These are phyloP conservation scores for Lathronympha strigana DNA, from an alignment of 2,888 invertebrate genomes.

Conservation along the genomic window DNA sequence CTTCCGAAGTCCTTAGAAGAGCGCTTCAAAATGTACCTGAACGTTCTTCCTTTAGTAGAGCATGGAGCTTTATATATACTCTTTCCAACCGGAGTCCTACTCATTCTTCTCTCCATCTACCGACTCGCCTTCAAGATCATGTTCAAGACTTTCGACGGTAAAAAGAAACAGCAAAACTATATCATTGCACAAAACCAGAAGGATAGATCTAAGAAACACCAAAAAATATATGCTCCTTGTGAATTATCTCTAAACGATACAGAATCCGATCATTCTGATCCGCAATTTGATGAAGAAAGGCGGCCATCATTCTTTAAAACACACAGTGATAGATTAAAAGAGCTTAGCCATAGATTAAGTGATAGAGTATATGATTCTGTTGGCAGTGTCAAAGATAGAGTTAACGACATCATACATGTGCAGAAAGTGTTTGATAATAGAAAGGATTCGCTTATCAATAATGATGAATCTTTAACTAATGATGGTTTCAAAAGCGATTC, in stretches of 20 bases:
- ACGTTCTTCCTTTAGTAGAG: constrained; percentile 87
- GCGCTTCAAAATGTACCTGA: constrained; percentile 89
- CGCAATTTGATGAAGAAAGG: constrained; percentile 51
- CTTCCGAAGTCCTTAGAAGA: constrained; percentile 85
- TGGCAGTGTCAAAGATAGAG: constrained; percentile 62
- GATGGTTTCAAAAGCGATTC: constrained; percentile 61
- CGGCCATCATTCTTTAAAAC: constrained; percentile 52
- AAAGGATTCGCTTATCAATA: constrained; percentile 56
- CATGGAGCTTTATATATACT: constrained; percentile 82
- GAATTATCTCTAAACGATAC: constrained; percentile 69
- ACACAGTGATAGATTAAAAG: constrained; percentile 64
- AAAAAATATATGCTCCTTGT: constrained; percentile 69
- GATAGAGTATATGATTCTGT: constrained; percentile 72
- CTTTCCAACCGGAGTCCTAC: constrained; percentile 75
- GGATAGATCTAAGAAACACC: constrained; percentile 52
- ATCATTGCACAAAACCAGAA: constrained; percentile 55
- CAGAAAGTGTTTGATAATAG: constrained; percentile 61
- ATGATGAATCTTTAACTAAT: constrained; percentile 52
- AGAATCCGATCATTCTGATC: constrained; percentile 59
- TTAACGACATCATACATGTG: constrained; percentile 57
- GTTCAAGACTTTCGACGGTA: constrained; percentile 64
- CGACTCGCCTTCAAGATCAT: constrained; percentile 75
- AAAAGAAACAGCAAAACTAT: constrained; percentile 54
- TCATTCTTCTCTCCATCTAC: constrained; percentile 80
- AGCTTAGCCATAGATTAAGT: constrained; percentile 60